phyloP scores from a whole-genome alignment of 2,797 vertebrate genomes.

The Rhabdophis nuchalis region DNA sequence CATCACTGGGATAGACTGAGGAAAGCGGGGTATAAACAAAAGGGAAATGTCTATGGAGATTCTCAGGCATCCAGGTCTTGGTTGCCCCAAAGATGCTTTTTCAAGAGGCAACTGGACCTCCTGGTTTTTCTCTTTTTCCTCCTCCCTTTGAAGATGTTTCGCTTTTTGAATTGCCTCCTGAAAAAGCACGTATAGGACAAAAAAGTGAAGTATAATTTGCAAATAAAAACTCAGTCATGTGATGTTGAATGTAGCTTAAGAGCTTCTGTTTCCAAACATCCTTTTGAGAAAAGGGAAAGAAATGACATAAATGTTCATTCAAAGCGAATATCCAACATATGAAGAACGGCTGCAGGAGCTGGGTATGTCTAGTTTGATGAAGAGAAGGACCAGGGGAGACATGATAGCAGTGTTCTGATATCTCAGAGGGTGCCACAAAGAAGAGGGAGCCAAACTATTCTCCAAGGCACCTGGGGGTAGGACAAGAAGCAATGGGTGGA shows the following conservation, averaged over 20 bases:
- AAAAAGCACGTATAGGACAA: not conserved
- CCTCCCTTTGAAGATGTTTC: too few relatives aligned
- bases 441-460: too few relatives aligned
- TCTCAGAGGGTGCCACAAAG: too few relatives aligned
- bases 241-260: not conserved
- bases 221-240: not conserved
- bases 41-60: not conserved
- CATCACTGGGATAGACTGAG: too few relatives aligned
- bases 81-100: not conserved
- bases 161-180: not conserved
- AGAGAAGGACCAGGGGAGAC: too few relatives aligned
- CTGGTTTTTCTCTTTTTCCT: not conserved
- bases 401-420: too few relatives aligned
- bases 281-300: not conserved
- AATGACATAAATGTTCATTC: not conserved
- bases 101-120: not conserved
- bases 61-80: not conserved
- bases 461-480: too few relatives aligned
- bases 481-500: too few relatives aligned
- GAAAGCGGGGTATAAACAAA: not conserved
- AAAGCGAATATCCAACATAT: too few relatives aligned
- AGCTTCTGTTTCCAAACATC: not conserved
- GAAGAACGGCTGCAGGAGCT: too few relatives aligned
- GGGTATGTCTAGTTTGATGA: too few relatives aligned
- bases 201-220: not conserved